phyloP scores from a whole-genome alignment of 1,140 invertebrate species.

The Drosophila seguyi region DNA sequence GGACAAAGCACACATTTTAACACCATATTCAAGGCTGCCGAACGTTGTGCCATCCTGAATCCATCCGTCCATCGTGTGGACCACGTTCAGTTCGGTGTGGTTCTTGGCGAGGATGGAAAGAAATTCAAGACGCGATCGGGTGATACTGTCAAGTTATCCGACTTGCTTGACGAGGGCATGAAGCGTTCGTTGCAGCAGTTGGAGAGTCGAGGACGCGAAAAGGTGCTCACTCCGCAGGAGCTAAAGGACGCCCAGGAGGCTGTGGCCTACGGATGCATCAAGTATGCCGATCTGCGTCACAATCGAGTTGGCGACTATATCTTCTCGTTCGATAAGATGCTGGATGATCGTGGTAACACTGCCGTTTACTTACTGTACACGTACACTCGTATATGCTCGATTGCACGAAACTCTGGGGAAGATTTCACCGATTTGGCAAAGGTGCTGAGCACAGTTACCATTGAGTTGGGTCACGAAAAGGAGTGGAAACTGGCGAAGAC shows the following conservation, averaged over 20 bases:
- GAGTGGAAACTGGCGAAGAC: slow-evolving; percentile 98
- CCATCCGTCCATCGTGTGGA: slow-evolving; percentile 90
- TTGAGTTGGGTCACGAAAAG: slow-evolving; percentile 93
- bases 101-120: slow-evolving; percentile 99
- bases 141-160: slow-evolving; percentile 95
- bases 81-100: slow-evolving; percentile 98
- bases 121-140: slow-evolving; percentile 99
- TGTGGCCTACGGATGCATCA: slow-evolving; percentile 99
- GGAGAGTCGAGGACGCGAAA: slow-evolving; percentile 95
- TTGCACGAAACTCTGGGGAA: slow-evolving; percentile 92
- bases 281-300: slow-evolving; percentile 98
- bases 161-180: slow-evolving; percentile 98
- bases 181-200: slow-evolving; percentile 94
- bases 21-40: slow-evolving; percentile 90
- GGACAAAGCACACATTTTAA: slow-evolving; percentile 97
- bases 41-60: slow-evolving; percentile 90
- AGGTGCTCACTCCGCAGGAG: slow-evolving; percentile 93
- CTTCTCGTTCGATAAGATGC: slow-evolving; percentile 99
- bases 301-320: slow-evolving; percentile 98
- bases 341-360: slow-evolving; percentile 99
- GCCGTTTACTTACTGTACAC: slow-evolving; percentile 99
- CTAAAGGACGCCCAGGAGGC: slow-evolving; percentile 94
- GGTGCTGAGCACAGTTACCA: slow-evolving; percentile 78
- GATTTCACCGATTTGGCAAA: slow-evolving; percentile 87
- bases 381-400: slow-evolving; percentile 96